Evolutionary conservation across 2,888 invertebrate species (phyloP).

Genomic region (Elysia crispata): DNA sequence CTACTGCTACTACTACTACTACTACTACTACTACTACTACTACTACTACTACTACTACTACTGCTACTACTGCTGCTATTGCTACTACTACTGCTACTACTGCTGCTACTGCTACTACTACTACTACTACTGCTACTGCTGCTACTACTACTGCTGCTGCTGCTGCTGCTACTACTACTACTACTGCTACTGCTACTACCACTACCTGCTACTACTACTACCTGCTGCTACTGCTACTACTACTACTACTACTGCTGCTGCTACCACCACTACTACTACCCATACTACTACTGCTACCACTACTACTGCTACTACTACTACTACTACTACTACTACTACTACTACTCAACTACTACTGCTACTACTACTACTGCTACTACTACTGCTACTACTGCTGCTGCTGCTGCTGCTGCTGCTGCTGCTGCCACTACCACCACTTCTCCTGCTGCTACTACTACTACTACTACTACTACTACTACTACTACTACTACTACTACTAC

Average conservation of each 20-base stretch:
- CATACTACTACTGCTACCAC: no score
- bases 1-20: constrained; percentile 14
- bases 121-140: constrained; percentile 34
- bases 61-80: constrained; percentile 18
- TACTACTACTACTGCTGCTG: no score
- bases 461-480: constrained; percentile 2
- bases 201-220: neutral
- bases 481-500: neutral
- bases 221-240: no score
- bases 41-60: constrained; percentile 22
- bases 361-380: no score
- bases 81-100: constrained; percentile 21
- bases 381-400: no score
- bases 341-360: no score
- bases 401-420: no score
- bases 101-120: constrained; percentile 24
- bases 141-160: constrained; percentile 27
- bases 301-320: constrained; percentile 17
- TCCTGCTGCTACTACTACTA: no score
- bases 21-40: constrained; percentile 20
- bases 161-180: constrained; percentile 27
- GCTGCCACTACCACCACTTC: no score
- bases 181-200: constrained; percentile 28
- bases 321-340: neutral
- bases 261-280: no score